These are phyloP conservation scores for Delphinus delphis DNA, from an alignment of 2,113 vertebrate genomes.

Conservation along the genomic window DNA sequence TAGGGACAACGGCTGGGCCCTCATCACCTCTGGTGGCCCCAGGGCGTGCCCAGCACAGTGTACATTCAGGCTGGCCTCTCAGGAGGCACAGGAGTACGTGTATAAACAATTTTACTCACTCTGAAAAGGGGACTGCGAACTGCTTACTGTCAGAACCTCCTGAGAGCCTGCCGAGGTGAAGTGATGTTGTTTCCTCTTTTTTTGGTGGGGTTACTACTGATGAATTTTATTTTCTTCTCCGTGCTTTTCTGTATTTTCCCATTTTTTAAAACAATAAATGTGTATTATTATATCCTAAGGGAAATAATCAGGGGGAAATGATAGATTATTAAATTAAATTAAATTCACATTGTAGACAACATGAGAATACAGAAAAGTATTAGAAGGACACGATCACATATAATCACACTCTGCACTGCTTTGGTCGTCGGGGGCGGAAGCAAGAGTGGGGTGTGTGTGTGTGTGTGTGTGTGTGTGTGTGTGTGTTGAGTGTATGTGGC, in stretches of 20 bases:
- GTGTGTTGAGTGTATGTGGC: too few relatives aligned
- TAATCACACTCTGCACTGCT: not conserved
- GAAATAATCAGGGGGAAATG: not conserved
- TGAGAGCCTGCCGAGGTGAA: too few relatives aligned
- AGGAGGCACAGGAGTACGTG: not conserved
- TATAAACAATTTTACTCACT: not conserved
- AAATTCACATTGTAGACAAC: not conserved
- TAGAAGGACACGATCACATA: not conserved
- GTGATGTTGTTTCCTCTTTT: fast-evolving
- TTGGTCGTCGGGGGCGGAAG: not conserved
- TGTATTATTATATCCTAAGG: not conserved
- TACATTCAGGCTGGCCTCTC: slow-evolving; percentile 67
- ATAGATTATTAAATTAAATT: not conserved
- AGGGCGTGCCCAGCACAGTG: slow-evolving; percentile 86
- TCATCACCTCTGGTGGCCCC: slow-evolving; percentile 89
- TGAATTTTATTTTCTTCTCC: not conserved
- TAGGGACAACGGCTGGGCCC: slow-evolving; percentile 87
- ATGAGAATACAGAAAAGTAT: not conserved
- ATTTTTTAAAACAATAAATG: not conserved
- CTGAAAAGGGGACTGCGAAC: not conserved
- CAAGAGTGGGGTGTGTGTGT: not conserved
- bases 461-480: not conserved
- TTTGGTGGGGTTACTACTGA: not conserved
- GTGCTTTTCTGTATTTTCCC: not conserved
- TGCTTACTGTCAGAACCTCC: not conserved